Base-by-base conservation (phyloP, 2,113 vertebrate genomes). In the Thalassarche chlororhynchos region DNA sequence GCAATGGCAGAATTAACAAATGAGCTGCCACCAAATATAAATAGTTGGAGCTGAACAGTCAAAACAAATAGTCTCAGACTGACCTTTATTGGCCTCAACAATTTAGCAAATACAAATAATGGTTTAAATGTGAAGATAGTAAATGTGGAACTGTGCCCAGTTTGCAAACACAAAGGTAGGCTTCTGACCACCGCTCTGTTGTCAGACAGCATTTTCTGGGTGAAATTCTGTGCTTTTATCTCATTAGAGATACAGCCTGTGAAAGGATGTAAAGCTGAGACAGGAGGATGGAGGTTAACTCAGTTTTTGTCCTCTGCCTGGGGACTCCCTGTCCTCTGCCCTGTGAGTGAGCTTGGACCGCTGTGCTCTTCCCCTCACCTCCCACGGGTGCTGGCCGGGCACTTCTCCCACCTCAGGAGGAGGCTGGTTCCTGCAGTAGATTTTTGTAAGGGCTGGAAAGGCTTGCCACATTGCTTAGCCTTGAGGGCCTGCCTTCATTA, bases 361-460 rank as follows among this genome's bases (percentile, higher is more conserved):
- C 24, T 21, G 28, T 36, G 57, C 8, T 64, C 46, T 17, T 54
- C 51, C 38, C 68, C 17, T 51, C 66, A 5, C 29, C 17, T 78
- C 36, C 60, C 32, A 7, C 0, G 1, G 18, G 2, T 42, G 31
- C 18, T 85, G 69, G 36, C 54, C 1, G 0, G 79, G 25, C 42
- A 25, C 38, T 47, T 26, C 14, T 36, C 3, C 47, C 26, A 15
- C 13, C 38, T 55, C 44, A 17, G 54, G 58, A n/a, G 52, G 20
- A 32, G 26, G 2, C 3, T 34, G 64, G 18, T 40, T 64, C 25
- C 38, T 52, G 66, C 51, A 10, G 32, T 3, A 58, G 23, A 3
- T 42, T 14, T 54, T 34, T 54, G 16, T 6, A 7, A 90, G n/a
- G 31, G 31, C 28, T 93, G 46, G 34, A 18, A 36, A 46, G 9